These are phyloP conservation scores for Amiota mariae DNA, from an alignment of 2,888 invertebrate species.

Conservation along the genomic window DNA sequence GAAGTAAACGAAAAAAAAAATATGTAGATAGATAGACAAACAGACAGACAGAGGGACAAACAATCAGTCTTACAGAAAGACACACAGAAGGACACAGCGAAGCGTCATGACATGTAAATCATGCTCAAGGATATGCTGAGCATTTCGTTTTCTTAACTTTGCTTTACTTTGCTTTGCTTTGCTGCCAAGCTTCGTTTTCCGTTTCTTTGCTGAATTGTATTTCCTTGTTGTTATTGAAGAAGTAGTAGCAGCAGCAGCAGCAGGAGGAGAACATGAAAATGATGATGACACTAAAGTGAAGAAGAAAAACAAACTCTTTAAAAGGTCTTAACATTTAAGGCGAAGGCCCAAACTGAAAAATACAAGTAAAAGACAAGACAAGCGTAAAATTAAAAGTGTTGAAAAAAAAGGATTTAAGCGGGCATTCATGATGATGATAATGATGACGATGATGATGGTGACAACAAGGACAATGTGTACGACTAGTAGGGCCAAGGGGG, in stretches of 20 bases:
- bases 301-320: constrained; percentile 18
- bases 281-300: constrained; percentile 7
- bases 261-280: constrained; percentile 34
- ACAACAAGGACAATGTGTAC: background rate
- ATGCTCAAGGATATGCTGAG: constrained; percentile 53
- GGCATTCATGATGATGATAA: background rate
- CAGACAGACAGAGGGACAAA: background rate
- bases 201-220: constrained; percentile 45
- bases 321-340: constrained; percentile 11
- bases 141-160: constrained; percentile 18
- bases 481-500: background rate
- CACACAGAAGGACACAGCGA: constrained; percentile 23
- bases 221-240: constrained; percentile 32
- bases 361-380: constrained; percentile 7
- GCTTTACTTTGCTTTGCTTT: constrained; percentile 6
- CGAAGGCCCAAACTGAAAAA: background rate
- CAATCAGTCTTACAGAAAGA: background rate
- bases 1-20: background rate
- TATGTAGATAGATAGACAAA: constrained; percentile 31
- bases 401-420: constrained; percentile 20
- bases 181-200: background rate
- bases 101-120: constrained; percentile 67
- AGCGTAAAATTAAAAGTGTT: constrained; percentile 26
- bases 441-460: background rate
- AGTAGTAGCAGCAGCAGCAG: constrained; percentile 49